Evolutionary conservation across 2,888 invertebrate species (phyloP), one percentile per base, ranked within the genome.

Genomic region (Cryptus armator): DNA sequence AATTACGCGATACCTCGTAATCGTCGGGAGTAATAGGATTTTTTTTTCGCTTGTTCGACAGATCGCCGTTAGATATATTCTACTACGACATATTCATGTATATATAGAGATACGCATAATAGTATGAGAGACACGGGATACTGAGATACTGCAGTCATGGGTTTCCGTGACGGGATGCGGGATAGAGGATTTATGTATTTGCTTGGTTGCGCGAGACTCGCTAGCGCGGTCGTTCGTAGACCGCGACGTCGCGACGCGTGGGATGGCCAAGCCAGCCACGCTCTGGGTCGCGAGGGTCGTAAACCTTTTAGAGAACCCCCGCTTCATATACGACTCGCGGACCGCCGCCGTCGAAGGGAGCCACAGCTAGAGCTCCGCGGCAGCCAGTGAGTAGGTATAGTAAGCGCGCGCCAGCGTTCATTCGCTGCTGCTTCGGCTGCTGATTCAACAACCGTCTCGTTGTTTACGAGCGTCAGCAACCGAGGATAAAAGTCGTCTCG

Each of bases 221-320:
- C 62, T 62, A 71, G 86, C 72, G 70, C 75, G 77, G 67, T 76
- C 67, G 77, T 78, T 81, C 76, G 82, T 84, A 77, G 86, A 86
- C 74, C 72, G 87, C 86, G 84, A 83, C 84, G 88, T 81, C 71
- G 81, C 78, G 74, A n/a, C 71, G 79, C 83, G 83, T 83, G 74
- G 83, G 78, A 62, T 70, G 81, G 80, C 72, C 56, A 59, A 53
- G 67, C 53, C 48, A 77, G 70, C 48, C 72, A 53, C 80, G 67
- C 72, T 83, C 75, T 68, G 75, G 76, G 51, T 80, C 83, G 76
- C 78, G 76, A 85, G 83, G 80, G 83, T 80, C 85, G 81, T 84
- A 84, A 84, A 81, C 81, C 84, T 84, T 76, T 81, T 81, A 77
- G 72, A 68, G 81, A 81, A 72, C 71, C 32, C 71, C 66, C 51